phyloP scores from a whole-genome alignment of 1,140 invertebrate genomes.

The Cyrtorhinus lividipennis region DNA sequence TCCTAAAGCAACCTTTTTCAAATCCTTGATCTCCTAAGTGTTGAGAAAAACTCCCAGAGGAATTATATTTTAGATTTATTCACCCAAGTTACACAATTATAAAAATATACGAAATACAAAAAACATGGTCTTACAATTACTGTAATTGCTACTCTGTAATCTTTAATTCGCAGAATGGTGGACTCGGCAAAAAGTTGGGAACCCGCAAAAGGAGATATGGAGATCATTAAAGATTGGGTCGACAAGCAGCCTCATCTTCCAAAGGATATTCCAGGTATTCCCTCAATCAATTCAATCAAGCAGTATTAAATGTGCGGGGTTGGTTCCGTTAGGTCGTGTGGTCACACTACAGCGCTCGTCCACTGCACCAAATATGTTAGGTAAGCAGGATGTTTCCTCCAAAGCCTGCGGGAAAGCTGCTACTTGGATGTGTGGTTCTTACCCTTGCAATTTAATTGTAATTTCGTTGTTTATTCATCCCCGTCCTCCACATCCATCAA shows the following conservation, averaged over 20 bases:
- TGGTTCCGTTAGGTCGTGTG: too few relatives aligned
- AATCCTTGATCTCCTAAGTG: too few relatives aligned
- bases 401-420: too few relatives aligned
- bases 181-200: conserved; percentile 32
- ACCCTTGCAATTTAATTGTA: neutral
- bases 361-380: too few relatives aligned
- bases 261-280: conserved; percentile 13
- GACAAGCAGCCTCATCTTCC: conserved; percentile 31
- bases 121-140: neutral
- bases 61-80: too few relatives aligned
- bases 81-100: too few relatives aligned
- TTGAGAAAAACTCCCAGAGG: too few relatives aligned
- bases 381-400: too few relatives aligned
- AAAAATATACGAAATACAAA: too few relatives aligned
- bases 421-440: neutral
- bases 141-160: neutral
- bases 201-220: conserved; percentile 30
- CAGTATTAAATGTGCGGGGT: neutral
- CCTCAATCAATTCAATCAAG: neutral
- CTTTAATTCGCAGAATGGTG: neutral
- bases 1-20: too few relatives aligned
- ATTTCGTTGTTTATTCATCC: neutral
- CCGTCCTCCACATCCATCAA: conserved; percentile 17
- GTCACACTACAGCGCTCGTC: too few relatives aligned
- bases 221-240: conserved; percentile 30